Evolutionary conservation across 2,797 vertebrate genomes (phyloP), one percentile per base, ranked within the genome.

Genomic region (Crenichthys baileyi): DNA sequence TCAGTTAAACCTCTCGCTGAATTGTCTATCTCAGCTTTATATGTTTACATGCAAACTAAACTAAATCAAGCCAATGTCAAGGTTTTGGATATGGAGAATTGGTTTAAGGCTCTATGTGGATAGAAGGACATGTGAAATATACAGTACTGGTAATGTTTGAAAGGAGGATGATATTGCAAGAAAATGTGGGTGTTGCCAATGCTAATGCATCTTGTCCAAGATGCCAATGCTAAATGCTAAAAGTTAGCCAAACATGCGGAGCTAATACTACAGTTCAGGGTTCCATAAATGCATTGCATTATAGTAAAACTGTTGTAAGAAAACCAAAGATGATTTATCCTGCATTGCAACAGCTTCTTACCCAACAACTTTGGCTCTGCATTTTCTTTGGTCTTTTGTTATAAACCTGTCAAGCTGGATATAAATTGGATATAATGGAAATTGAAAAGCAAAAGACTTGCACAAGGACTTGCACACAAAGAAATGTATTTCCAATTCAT

Each of bases 331-430:
- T 48, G 24, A 50, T 55, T 63, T 72, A 18, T 65, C 12, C 29
- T 18, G 12, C 20, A 73, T 53, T 58, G 51, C 39, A 20, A 63
- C 46, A 53, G 1, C 22, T 36, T 55, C 13, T 11, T 1, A n/a
- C 6, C 26, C 15, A 48, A 50, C 44, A 31, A 60, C 29, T 51
- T 63, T 51, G 70, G 29, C 8, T 4, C 70, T n/a, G 15, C 70
- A n/a, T 12, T 53, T 22, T 53, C 22, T 51, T 78, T 22, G 31
- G 44, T 61, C 0, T n/a, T 11, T 39, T 50, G 46, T 51, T 16
- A 44, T 51, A 78, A 78, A 72, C 77, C 11, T 36, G 56, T 63
- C 18, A 29, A 44, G 18, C 24, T 65, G 24, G 48, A 53, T 53
- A n/a, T 65, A 53, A 60, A 26, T 61, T 72, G 41, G n/a, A 24